A percentile compares a stretch with the other conserved stretches of the same genome.
phyloP scores from a whole-genome alignment of 1,140 invertebrate species.

The Drosophila pandora region DNA sequence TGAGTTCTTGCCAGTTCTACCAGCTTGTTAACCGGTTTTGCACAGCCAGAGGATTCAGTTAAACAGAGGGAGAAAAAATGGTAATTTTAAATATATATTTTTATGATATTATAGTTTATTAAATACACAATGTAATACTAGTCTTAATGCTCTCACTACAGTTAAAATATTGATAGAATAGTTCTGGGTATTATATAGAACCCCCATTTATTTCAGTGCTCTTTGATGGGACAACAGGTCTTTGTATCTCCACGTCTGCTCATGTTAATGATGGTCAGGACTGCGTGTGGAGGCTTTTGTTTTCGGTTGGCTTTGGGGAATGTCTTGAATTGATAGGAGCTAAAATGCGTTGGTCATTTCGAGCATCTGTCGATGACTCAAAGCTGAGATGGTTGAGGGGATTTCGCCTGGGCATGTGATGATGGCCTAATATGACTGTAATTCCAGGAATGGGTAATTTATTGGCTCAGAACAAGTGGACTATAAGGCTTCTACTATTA shows the following conservation, averaged over 20 bases:
- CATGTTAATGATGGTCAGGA: conserved; percentile 34
- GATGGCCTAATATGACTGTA: conserved; percentile 8
- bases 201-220: conserved; percentile 1
- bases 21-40: conserved; percentile 31
- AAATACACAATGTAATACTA: no score
- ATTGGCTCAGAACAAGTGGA: background rate
- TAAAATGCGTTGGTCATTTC: conserved; percentile 28
- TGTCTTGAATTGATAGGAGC: conserved; percentile 38
- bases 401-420: background rate
- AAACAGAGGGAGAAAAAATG: background rate
- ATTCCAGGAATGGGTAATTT: conserved; percentile 2
- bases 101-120: no score
- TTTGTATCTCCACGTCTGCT: conserved; percentile 18
- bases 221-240: conserved; percentile 26
- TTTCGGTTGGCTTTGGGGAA: conserved; percentile 24
- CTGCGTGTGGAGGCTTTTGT: conserved; percentile 26
- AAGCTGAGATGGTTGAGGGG: background rate
- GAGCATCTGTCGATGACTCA: conserved; percentile 4
- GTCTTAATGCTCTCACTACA: no score
- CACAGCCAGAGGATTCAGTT: background rate
- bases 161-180: no score
- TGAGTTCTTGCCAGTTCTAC: conserved; percentile 6
- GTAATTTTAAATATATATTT: background rate
- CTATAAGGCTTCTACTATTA: background rate
- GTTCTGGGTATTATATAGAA: no score